phyloP scores from a whole-genome alignment of 2,888 invertebrate species.

The Thumatha senex region DNA sequence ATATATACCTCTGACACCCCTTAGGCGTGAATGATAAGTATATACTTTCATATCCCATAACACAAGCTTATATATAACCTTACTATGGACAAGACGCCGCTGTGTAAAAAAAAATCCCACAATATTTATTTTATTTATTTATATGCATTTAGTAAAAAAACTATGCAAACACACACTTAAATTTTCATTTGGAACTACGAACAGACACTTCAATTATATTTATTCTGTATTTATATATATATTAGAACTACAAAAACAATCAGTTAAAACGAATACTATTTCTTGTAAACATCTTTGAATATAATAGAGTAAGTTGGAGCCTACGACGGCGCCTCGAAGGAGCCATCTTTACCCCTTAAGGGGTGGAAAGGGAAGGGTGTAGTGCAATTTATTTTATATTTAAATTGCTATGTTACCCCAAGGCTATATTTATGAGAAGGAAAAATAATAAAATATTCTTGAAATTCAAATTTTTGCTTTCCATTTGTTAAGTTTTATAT shows the following conservation, averaged over 20 bases:
- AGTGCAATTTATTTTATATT: conserved; percentile 1
- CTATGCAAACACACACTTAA: too few relatives aligned
- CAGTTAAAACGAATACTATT: background rate
- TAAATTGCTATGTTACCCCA: background rate
- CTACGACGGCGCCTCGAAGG: background rate
- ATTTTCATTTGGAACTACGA: too few relatives aligned
- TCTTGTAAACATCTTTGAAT: background rate
- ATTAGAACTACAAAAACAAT: background rate
- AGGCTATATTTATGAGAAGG: conserved; percentile 1
- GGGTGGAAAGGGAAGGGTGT: background rate
- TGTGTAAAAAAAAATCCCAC: too few relatives aligned
- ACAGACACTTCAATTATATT: too few relatives aligned
- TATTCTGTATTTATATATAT: too few relatives aligned
- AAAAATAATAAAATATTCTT: background rate
- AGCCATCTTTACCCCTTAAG: background rate
- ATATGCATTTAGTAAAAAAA: too few relatives aligned
- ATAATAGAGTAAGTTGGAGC: background rate
- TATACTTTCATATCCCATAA: too few relatives aligned
- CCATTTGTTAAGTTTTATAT: background rate
- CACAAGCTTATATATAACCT: too few relatives aligned
- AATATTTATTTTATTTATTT: too few relatives aligned
- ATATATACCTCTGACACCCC: too few relatives aligned
- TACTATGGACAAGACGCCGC: too few relatives aligned
- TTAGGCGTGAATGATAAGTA: too few relatives aligned
- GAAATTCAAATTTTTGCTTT: background rate